Conservation (phyloP, 2,113 vertebrate genomes). For the Labeo rohita region DNA sequence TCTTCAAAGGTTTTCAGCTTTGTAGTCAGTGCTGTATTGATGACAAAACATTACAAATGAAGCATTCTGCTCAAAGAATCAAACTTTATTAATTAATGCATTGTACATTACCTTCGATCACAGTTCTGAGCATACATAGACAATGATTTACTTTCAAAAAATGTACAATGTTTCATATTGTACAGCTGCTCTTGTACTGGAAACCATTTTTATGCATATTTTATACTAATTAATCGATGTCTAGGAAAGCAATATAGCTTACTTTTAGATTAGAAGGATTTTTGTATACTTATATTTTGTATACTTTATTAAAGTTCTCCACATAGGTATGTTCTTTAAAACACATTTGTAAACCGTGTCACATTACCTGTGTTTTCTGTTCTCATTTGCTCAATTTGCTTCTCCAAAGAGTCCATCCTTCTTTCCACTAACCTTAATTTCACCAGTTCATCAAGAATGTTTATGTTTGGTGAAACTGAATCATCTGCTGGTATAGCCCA, state of each 20-base stretch:
- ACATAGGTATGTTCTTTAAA: neutral
- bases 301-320: neutral
- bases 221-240: neutral
- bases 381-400: neutral
- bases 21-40: neutral
- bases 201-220: neutral
- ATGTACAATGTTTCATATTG: neutral
- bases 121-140: neutral
- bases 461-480: constrained; percentile 20
- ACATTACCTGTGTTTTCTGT: constrained; percentile 30
- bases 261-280: neutral
- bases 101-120: neutral
- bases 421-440: constrained; percentile 10
- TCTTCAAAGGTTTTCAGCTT: neutral
- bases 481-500: constrained; percentile 16
- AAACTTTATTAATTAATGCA: neutral
- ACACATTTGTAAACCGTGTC: neutral
- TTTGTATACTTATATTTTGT: neutral
- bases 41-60: neutral
- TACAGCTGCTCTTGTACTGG: neutral
- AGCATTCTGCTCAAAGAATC: too few species aligned
- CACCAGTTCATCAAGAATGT: constrained; percentile 35
- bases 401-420: constrained; percentile 15
- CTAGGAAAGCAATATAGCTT: neutral
- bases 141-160: neutral